A percentile compares a stretch with the other conserved stretches of the same genome.
These are phyloP conservation scores for Mystacornis crossleyi DNA, from an alignment of 2,113 vertebrate species.

Conservation along the genomic window DNA sequence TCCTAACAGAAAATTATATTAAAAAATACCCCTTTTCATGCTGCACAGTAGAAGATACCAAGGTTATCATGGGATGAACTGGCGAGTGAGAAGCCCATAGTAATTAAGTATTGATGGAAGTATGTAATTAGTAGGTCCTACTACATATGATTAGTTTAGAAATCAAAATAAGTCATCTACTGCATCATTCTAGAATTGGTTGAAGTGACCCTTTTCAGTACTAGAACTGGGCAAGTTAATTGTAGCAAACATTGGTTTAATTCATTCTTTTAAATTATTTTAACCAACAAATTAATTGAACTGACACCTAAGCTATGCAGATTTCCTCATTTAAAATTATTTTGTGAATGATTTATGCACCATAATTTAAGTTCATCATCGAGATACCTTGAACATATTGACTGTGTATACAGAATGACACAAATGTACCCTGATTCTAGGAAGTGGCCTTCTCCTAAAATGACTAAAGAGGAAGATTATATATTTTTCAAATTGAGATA, in stretches of 20 bases:
- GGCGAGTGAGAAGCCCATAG: background rate
- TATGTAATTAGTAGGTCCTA: background rate
- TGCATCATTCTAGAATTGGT: background rate
- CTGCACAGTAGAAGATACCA: background rate
- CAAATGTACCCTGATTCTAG: background rate
- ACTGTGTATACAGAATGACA: background rate
- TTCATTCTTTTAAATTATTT: background rate
- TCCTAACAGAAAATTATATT: background rate
- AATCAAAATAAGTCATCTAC: background rate
- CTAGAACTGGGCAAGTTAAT: background rate
- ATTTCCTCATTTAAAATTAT: constrained; percentile 9
- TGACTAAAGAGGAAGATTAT: background rate
- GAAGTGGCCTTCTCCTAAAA: background rate
- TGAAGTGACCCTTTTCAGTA: background rate
- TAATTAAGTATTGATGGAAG: background rate
- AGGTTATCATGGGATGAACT: background rate
- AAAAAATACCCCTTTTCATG: background rate
- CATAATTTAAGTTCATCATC: background rate
- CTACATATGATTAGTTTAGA: background rate
- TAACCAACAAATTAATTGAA: background rate
- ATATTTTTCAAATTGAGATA: background rate
- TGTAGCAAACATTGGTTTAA: constrained; percentile 5
- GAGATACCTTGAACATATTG: background rate
- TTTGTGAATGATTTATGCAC: background rate
- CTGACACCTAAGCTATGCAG: background rate